Conservation (phyloP, 1,140 invertebrate species). For the Cheumatopsyche charites region DNA sequence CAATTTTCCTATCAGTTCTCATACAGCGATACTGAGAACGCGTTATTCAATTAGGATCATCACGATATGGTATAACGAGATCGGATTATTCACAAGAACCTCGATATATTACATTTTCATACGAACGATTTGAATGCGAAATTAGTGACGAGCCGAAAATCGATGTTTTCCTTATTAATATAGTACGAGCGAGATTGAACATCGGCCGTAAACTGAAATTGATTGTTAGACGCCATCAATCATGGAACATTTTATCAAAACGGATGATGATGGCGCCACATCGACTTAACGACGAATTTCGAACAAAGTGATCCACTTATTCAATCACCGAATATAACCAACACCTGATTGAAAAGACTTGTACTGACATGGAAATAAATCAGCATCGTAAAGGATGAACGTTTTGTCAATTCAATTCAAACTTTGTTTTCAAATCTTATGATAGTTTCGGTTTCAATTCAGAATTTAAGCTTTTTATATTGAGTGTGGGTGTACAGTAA, state of each 20-base stretch:
- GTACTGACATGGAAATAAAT: neutral
- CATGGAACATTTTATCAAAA: neutral
- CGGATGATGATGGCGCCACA: conserved; percentile 7
- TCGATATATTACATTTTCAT: too few species aligned
- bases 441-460: too few species aligned
- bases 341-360: too few species aligned
- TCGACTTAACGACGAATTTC: neutral
- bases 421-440: too few species aligned
- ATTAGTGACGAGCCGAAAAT: too few species aligned
- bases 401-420: conserved; percentile 27
- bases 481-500: neutral
- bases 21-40: conserved; percentile 9
- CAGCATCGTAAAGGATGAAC: conserved; percentile 1
- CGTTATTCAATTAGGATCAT: conserved; percentile 20
- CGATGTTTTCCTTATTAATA: neutral
- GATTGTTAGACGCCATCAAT: conserved; percentile 24
- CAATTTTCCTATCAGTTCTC: conserved; percentile 18
- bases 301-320: conserved; percentile 17
- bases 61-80: too few species aligned
- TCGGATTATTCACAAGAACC: too few species aligned
- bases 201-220: conserved; percentile 6
- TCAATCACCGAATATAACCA: conserved; percentile 4
- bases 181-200: neutral
- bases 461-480: neutral
- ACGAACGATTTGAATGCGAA: too few species aligned